Evolutionary conservation across 92 coral and sea anemone genomes (phyloP).

Genomic region (Bergia sp.): DNA sequence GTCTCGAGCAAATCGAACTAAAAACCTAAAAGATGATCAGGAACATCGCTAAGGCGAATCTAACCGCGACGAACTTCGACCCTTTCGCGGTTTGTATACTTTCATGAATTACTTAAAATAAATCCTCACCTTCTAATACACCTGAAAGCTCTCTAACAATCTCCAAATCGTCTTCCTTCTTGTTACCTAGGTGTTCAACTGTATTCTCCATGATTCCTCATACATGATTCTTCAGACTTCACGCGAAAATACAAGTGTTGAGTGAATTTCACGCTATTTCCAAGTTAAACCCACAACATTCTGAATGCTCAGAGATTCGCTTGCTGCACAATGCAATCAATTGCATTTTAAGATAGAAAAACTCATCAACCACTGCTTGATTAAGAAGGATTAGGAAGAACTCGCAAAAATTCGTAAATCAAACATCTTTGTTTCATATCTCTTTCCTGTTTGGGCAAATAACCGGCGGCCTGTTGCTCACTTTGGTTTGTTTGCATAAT

Average conservation of each 20-base stretch:
- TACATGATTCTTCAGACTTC: constrained; percentile 7
- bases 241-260: neutral
- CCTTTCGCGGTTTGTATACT: neutral
- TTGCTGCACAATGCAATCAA: neutral
- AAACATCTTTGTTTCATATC: neutral
- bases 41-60: neutral
- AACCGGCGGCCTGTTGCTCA: constrained; percentile 14
- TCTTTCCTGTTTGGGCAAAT: neutral
- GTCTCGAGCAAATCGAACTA: neutral
- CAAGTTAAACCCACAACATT: neutral
- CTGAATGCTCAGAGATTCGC: neutral
- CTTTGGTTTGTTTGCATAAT: constrained; percentile 41
- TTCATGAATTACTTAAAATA: neutral
- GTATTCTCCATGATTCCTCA: neutral
- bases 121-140: constrained; percentile 25
- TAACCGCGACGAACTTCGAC: neutral
- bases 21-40: neutral
- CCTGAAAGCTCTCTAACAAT: neutral
- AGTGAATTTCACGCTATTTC: neutral
- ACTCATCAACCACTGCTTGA: neutral
- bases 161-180: constrained; percentile 4
- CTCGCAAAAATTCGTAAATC: neutral
- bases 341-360: neutral
- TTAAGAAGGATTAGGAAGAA: constrained; percentile 16
- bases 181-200: constrained; percentile 2